Evolutionary conservation across 2,888 invertebrate species (phyloP), one percentile per base, ranked within the genome.

Genomic region (Parnassius apollo): DNA sequence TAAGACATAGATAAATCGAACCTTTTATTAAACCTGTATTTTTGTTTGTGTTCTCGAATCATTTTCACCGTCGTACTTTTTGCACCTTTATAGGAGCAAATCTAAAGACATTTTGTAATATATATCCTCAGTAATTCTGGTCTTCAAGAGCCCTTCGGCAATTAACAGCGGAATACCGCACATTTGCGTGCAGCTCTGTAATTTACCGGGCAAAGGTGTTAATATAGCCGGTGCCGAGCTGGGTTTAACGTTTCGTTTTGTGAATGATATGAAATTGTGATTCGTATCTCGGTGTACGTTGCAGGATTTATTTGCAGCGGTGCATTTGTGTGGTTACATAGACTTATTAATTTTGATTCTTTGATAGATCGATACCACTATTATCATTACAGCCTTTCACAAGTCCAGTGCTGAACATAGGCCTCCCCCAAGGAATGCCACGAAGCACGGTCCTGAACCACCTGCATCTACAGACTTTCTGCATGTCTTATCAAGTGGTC

Each of bases 201-300:
- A 75, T 75, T 74, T 74, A 63, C 66, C 65, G 25, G 61, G 65
- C 67, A 57, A 73, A 75, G 73, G 75, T 75, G 75, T 75, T 73
- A 72, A 71, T 71, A 66, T 64, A 63, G 52, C 64, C 65, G 64
- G 62, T 57, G 64, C 57, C 66, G 67, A 64, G 54, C 52, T 62
- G 49, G 13, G 13, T 49, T 13, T 13, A 49, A 49, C 49, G 46
- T 11, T 49, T 46, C 25, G n/a, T 50, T 49, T 55, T 13, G 55
- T 63, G 67, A 64, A 65, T 57, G 63, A 58, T 64, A 68, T 61
- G 62, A 64, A 61, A 66, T 42, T 42, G 55, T 56, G 65, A 65
- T 65, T 57, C 53, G 50, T 65, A 65, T 65, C 62, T 55, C 42
- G 9, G 9, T 8, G 51, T 46, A 42, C 57, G 44, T 13, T 42